These are phyloP conservation scores for Catajapyx aquilonaris DNA, from an alignment of 1,140 invertebrate species.

Conservation along the genomic window DNA sequence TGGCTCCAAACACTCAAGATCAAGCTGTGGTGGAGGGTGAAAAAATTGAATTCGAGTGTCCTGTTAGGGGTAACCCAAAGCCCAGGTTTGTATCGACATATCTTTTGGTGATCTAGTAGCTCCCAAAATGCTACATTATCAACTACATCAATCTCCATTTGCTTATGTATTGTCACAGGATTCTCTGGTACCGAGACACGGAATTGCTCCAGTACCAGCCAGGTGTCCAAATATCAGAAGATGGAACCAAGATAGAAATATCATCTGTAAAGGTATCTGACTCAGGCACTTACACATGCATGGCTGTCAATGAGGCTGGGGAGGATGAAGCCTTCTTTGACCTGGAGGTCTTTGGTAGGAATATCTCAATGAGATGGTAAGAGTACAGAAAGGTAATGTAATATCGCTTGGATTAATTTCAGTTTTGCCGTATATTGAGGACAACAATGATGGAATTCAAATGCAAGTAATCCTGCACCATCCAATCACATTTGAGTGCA, in stretches of 20 bases:
- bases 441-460: background rate
- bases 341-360: background rate
- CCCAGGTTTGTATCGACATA: too few species aligned
- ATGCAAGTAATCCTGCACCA: background rate
- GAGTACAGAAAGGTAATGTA: background rate
- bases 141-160: too few species aligned
- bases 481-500: background rate
- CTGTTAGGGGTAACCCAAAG: background rate
- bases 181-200: background rate
- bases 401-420: background rate
- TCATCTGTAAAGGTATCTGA: background rate
- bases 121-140: too few species aligned
- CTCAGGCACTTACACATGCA: background rate
- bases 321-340: background rate
- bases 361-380: background rate
- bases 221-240: background rate
- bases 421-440: background rate
- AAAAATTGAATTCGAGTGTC: background rate
- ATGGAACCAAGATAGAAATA: background rate
- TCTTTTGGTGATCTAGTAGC: too few species aligned
- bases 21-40: background rate
- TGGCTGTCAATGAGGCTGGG: background rate
- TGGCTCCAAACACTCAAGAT: background rate
- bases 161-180: too few species aligned
- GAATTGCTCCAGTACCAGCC: background rate